Evolutionary conservation across 2,888 invertebrate genomes (phyloP).

Genomic region (Catocala nupta): DNA sequence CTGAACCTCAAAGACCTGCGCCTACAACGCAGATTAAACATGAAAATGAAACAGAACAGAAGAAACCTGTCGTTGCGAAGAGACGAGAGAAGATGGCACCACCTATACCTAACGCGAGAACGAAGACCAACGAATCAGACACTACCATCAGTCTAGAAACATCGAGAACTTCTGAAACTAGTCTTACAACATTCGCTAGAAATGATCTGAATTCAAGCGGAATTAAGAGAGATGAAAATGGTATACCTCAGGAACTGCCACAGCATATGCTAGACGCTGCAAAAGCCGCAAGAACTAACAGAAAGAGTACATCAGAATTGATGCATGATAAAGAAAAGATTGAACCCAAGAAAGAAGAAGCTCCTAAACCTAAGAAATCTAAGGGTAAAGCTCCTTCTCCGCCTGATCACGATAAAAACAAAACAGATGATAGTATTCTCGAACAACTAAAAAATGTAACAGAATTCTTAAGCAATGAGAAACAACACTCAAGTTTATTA

Average conservation of each 20-base stretch:
- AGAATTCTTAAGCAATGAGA: constrained; percentile 79
- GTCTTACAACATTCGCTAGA: constrained; percentile 72
- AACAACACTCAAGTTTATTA: constrained; percentile 76
- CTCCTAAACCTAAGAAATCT: constrained; percentile 84
- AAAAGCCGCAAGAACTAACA: constrained; percentile 89
- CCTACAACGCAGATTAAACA: constrained; percentile 80
- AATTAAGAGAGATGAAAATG: constrained; percentile 87
- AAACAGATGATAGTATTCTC: constrained; percentile 82
- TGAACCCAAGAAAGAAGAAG: constrained; percentile 73
- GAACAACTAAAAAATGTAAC: constrained; percentile 77
- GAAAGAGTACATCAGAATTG: constrained; percentile 85
- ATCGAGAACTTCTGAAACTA: constrained; percentile 71
- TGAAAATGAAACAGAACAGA: constrained; percentile 81
- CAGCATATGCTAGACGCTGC: constrained; percentile 91
- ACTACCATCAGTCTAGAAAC: constrained; percentile 64
- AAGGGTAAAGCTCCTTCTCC: constrained; percentile 93
- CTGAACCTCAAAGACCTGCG: constrained; percentile 71
- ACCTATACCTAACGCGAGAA: constrained; percentile 81
- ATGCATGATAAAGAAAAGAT: constrained; percentile 69
- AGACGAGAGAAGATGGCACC: constrained; percentile 83
- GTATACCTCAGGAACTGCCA: constrained; percentile 91
- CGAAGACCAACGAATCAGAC: constrained; percentile 76
- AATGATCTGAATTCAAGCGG: constrained; percentile 87
- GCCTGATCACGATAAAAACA: constrained; percentile 85
- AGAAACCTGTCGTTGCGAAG: constrained; percentile 86